Base-by-base conservation (phyloP, 2,888 invertebrate species). In the Orchestes rusci region DNA sequence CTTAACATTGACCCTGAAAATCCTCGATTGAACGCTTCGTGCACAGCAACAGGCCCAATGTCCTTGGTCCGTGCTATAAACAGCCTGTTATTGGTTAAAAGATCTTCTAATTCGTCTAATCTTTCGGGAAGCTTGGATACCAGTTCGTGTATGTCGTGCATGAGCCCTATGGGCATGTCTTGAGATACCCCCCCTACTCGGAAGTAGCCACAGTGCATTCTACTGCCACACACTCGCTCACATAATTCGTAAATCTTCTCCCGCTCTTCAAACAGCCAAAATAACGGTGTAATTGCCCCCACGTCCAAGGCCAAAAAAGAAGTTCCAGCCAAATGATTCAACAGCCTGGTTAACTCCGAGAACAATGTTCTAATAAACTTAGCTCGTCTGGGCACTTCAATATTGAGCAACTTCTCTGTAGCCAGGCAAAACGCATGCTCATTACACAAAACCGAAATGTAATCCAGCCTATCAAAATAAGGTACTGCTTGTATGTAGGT, bases 191-290 rank as follows among this genome's bases (percentile, higher is more conserved):
- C 43, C 12, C 43, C 43, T 4, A 43, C 23, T 30, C 43, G 73
- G 37, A 88, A 72, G 61, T 91, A 93, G 3, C 79, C 82, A 35
- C 84, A 80, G 64, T 92, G 91, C 73, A 93, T 77, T 29, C 92
- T 75, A 36, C 87, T 82, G 0, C 93, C 92, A 32, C 82, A 84
- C 1, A 82, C 80, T 50, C 90, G 73, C 64, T 93, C 92, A 60
- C 81, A 87, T 54, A 89, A 76, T 65, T 93, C 92, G 68, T 84
- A 82, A 50, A 90, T 67, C 69, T 90, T 90, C 68, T 90, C 90
- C 36, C 89, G 73, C 67, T 89, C 92, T 67, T 92, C 90, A 64
- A 89, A 90, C 61, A 89, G 73, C 90, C 91, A 93, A 67, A 93
- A 91, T 59, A 90, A 82, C 1, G 92, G 92, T 1, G 91, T 89